Conservation (phyloP, 35 echinoderm and acorn worm genomes). For the Nesometra sesokonis region DNA sequence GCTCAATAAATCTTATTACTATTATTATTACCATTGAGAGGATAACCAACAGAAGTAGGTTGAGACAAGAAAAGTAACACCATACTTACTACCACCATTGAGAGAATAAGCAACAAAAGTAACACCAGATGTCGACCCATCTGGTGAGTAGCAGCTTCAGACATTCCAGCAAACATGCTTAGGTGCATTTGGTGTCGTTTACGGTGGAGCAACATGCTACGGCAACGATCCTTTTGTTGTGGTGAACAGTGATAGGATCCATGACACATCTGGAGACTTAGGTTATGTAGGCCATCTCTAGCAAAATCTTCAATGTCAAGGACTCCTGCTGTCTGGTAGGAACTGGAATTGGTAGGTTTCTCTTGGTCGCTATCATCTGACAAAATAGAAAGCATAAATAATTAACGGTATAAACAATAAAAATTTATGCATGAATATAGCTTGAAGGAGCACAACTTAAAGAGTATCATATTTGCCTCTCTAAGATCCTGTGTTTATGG, state of each 20-base stretch:
- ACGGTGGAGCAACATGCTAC: slow-evolving; percentile 7
- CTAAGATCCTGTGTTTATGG: too few species aligned
- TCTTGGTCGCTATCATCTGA: background rate
- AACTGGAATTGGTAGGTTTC: background rate
- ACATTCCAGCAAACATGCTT: background rate
- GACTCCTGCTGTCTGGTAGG: background rate
- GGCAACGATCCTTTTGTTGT: background rate
- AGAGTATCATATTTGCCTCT: too few species aligned
- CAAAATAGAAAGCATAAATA: background rate
- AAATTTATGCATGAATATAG: too few species aligned
- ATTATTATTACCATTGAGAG: too few species aligned
- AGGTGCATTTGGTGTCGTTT: background rate
- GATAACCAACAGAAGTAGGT: too few species aligned
- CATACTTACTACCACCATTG: slow-evolving; percentile 55
- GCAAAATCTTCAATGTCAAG: slow-evolving; percentile 44
- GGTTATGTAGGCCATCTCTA: background rate
- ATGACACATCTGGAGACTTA: slow-evolving; percentile 27
- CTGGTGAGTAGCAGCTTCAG: slow-evolving; percentile 37
- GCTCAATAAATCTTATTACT: too few species aligned
- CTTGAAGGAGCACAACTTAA: too few species aligned
- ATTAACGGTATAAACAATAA: too few species aligned
- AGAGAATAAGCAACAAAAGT: slow-evolving; percentile 42
- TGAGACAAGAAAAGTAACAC: too few species aligned
- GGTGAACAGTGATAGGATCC: background rate
- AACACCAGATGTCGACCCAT: slow-evolving; percentile 45